Evolutionary conservation across 2,888 invertebrate species (phyloP).

Genomic region (Alentia gelatinosa): DNA sequence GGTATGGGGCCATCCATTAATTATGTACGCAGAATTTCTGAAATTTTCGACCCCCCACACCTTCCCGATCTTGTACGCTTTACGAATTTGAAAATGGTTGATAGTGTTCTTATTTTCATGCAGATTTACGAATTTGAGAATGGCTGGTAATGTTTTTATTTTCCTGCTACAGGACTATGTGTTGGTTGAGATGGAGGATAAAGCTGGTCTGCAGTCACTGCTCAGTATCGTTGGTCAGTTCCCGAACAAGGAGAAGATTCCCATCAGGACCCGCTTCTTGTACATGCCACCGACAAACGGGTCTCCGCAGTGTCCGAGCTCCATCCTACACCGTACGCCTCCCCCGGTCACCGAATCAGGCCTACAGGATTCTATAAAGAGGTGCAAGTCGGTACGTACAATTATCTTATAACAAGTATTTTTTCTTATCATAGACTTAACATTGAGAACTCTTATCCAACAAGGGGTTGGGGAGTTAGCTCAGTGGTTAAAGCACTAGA

Average conservation of each 20-base stretch:
- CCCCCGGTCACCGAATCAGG: not conserved
- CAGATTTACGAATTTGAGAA: no score
- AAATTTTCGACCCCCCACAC: no score
- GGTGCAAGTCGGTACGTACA: not conserved
- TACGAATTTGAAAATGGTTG: no score
- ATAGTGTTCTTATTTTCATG: no score
- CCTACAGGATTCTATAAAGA: not conserved
- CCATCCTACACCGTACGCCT: not conserved
- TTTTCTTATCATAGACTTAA: no score
- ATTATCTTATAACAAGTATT: not conserved
- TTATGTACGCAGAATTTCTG: no score
- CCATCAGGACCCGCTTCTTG: not conserved
- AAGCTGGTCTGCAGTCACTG: not conserved
- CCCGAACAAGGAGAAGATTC: slow-evolving; percentile 29
- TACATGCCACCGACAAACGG: not conserved
- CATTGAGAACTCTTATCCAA: no score
- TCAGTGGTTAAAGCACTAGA: no score
- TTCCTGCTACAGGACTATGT: not conserved
- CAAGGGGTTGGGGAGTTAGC: no score
- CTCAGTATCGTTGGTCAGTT: not conserved
- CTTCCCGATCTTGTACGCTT: no score
- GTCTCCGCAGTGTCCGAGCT: not conserved
- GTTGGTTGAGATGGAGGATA: not conserved
- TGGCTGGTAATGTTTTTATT: no score
- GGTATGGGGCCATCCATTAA: no score